Percentiles rank a stretch among this genome's conserved stretches.
Conservation (phyloP, 2,888 invertebrate genomes). For the Halictus quadricinctus region DNA sequence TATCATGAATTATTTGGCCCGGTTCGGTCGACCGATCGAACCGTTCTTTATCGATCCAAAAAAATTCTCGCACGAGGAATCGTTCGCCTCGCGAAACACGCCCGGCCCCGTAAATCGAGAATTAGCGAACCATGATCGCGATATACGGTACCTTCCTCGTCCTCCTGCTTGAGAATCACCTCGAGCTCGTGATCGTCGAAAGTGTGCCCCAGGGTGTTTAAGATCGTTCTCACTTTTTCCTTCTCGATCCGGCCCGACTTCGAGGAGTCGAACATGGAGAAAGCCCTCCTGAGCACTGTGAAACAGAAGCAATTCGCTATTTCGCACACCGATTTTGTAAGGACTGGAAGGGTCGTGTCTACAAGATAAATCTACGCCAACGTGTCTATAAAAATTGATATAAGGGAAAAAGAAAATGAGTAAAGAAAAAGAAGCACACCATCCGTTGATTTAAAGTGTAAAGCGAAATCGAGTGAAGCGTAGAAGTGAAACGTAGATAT, state of each 20-base stretch:
- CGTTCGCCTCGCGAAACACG: background rate
- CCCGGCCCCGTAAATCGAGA: background rate
- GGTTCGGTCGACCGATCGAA: constrained; percentile 62
- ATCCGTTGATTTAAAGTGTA: background rate
- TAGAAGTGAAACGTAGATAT: background rate
- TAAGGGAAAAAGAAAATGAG: no score
- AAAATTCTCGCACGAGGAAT: constrained; percentile 24
- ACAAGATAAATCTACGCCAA: no score
- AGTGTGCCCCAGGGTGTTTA: constrained; percentile 91
- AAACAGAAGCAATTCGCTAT: constrained; percentile 28
- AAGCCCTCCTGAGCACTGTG: constrained; percentile 90
- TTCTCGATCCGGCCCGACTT: constrained; percentile 91
- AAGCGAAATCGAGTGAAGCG: background rate
- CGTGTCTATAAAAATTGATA: no score
- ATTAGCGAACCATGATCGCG: background rate
- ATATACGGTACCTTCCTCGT: constrained; percentile 87
- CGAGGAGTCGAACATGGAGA: constrained; percentile 93
- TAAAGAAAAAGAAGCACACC: background rate
- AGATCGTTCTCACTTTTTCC: constrained; percentile 90
- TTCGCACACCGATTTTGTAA: no score
- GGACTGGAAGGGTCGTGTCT: no score
- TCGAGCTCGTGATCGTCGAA: constrained; percentile 91
- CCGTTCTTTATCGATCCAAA: constrained; percentile 20
- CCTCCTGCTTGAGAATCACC: constrained; percentile 88
- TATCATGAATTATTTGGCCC: constrained; percentile 69